phyloP scores from a whole-genome alignment of 37 sponge, comb jelly and placozoan genomes.

The Trichoplax adhaerens region DNA sequence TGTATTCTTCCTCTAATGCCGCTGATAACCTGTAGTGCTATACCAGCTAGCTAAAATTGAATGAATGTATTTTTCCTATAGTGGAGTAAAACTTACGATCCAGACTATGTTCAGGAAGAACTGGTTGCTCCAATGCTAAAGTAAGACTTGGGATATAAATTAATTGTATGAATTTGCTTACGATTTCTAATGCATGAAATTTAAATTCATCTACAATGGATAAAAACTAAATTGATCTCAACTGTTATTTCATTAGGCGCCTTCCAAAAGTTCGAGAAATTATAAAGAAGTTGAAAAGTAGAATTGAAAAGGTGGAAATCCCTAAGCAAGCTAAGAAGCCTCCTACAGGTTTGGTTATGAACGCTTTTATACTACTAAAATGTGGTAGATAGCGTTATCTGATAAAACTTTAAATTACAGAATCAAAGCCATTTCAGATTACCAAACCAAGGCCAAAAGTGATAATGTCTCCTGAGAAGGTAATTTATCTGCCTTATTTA shows the following conservation, averaged over 20 bases:
- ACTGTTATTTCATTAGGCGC: constrained; percentile 11
- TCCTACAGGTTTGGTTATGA: neutral
- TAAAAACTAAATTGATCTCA: neutral
- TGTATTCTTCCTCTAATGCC: no score
- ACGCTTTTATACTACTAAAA: constrained; percentile 13
- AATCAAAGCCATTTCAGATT: constrained; percentile 58
- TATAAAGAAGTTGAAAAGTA: constrained; percentile 28
- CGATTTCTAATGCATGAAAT: constrained; percentile 1
- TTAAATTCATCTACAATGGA: neutral
- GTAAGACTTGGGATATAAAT: constrained; percentile 1
- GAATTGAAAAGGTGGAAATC: constrained; percentile 24
- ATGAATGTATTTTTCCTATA: neutral
- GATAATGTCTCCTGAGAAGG: constrained; percentile 59
- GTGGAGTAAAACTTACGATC: constrained; percentile 51
- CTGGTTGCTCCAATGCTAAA: constrained; percentile 14
- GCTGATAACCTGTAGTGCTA: no score
- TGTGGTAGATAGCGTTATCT: constrained; percentile 11
- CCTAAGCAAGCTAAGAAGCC: neutral
- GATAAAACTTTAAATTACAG: constrained; percentile 7
- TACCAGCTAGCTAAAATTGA: no score
- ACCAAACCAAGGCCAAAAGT: constrained; percentile 62
- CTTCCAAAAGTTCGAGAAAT: constrained; percentile 29
- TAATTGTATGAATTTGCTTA: neutral
- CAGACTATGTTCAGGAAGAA: constrained; percentile 28
- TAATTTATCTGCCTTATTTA: constrained; percentile 1